Base-by-base conservation (phyloP, 2,113 vertebrate genomes). In the Ceuthmochares aereus region DNA sequence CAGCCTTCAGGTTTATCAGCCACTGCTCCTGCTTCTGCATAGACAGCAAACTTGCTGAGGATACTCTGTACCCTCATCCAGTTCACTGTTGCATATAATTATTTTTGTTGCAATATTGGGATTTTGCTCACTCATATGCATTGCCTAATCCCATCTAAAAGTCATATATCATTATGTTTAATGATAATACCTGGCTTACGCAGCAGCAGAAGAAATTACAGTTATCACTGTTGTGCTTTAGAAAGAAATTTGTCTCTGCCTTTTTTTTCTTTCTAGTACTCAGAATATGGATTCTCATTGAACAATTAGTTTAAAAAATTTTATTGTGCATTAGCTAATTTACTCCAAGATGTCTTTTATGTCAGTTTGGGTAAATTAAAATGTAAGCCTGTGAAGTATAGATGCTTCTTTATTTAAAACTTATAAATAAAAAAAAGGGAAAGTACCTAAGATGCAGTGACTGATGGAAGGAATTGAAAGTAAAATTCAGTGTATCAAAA, bases 381-480 rank as follows among this genome's bases (percentile, higher is more conserved):
- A 4, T 43, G 4, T 14, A 62, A 52, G 2, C 4, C 9, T 80
- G 9, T 77, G n/a, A 74, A 81, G 4, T 42, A 60, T 8, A 86
- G 10, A 26, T 66, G 1, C 3, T 49, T 4, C 0, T 62, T 43
- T 66, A 76, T 54, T 49, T 66, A 54, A 51, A 83, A 90, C 0
- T 22, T 4, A 5, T 19, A 17, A n/a, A 43, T 42, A 1, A 7
- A 16, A 27, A 51, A 14, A 26, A 27, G 3, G 3, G 4, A 52
- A 66, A 79, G 6, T 15, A 43, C 21, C 12, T 74, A 27, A 60
- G 64, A 12, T 34, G 30, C 26, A 59, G 37, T 25, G 16, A 26
- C 17, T 63, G 16, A 19, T 12, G 6, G 12, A 26, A 59, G 34
- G 26, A 76, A 64, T 6, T 34, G 27, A 59, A 80, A 76, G 20